These are phyloP conservation scores for Odocoileus virginianus DNA, from an alignment of 2,113 vertebrate species.

Conservation along the genomic window DNA sequence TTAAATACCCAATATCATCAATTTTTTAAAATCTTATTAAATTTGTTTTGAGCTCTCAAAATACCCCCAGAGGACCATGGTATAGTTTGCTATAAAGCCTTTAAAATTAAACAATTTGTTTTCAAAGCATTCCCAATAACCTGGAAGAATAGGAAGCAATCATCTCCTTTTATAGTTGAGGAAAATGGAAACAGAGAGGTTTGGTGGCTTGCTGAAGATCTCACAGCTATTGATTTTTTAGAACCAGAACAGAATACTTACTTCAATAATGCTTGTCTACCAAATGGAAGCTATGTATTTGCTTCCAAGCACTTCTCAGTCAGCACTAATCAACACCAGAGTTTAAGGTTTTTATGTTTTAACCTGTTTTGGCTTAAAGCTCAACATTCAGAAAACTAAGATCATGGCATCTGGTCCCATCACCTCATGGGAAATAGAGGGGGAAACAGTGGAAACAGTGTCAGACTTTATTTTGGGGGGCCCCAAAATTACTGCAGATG, in stretches of 20 bases:
- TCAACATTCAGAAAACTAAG: no score
- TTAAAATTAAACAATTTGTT: not conserved
- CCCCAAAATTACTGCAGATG: no score
- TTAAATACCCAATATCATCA: not conserved
- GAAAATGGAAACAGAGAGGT: not conserved
- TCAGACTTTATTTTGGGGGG: no score
- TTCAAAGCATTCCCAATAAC: not conserved
- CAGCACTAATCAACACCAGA: not conserved
- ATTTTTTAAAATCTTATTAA: not conserved
- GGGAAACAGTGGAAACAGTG: no score
- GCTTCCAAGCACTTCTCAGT: not conserved
- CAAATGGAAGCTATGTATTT: not conserved
- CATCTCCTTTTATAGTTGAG: not conserved
- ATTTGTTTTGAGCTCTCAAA: conserved; percentile 19
- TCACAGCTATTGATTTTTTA: not conserved
- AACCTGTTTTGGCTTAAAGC: not conserved
- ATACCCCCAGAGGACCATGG: not conserved
- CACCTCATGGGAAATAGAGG: no score
- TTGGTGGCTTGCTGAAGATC: not conserved
- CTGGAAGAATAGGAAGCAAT: not conserved
- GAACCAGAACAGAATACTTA: not conserved
- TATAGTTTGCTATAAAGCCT: not conserved
- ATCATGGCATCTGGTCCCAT: no score
- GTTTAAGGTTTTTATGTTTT: not conserved
- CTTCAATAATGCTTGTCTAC: not conserved